Evolutionary conservation across 1,140 invertebrate species (phyloP).

Genomic region (Goniozus legneri): DNA sequence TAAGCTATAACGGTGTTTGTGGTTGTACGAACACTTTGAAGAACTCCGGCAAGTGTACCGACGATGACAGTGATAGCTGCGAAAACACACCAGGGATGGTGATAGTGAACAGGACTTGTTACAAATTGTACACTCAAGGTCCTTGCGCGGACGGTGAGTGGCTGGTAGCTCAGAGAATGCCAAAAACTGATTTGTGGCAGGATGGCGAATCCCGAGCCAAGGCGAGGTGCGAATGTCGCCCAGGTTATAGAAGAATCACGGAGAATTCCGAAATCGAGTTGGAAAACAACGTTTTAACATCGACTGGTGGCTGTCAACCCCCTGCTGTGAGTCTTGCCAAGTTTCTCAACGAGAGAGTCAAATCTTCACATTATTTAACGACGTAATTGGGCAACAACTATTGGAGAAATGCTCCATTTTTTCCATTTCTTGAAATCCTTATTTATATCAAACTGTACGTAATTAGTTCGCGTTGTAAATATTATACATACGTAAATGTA

Average conservation of each 20-base stretch:
- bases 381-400: constrained; percentile 3
- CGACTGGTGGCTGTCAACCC: constrained; percentile 46
- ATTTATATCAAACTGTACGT: background rate
- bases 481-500: constrained; percentile 2
- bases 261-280: constrained; percentile 24
- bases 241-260: constrained; percentile 59
- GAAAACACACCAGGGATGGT: constrained; percentile 61
- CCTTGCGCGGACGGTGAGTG: constrained; percentile 71
- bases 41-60: constrained; percentile 31
- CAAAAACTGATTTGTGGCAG: constrained; percentile 36
- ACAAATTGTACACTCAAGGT: constrained; percentile 69
- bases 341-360: constrained; percentile 48
- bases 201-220: constrained; percentile 35
- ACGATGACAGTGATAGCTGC: constrained; percentile 42
- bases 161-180: constrained; percentile 58
- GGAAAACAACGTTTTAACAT: constrained; percentile 36
- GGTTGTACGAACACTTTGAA: constrained; percentile 59
- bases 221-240: constrained; percentile 69
- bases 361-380: constrained; percentile 20
- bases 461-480: constrained; percentile 23
- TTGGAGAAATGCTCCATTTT: constrained; percentile 1
- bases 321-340: constrained; percentile 51
- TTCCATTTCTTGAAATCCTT: constrained; percentile 1
- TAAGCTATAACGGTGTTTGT: constrained; percentile 78
- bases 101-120: constrained; percentile 62